These are phyloP conservation scores for Pangasius larnaudii DNA, from an alignment of 2,797 vertebrate species.

Conservation along the genomic window DNA sequence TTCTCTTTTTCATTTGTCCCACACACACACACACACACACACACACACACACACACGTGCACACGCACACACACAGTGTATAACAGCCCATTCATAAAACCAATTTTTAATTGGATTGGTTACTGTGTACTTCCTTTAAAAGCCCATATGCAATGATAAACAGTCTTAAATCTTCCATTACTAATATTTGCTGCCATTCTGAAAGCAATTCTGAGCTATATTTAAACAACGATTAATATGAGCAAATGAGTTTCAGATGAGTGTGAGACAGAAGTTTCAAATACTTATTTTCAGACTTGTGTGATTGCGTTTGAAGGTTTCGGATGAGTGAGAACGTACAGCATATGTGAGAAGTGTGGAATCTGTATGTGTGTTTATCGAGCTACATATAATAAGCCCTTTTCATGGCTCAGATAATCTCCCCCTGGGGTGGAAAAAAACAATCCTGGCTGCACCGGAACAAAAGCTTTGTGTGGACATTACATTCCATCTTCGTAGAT, in stretches of 20 bases:
- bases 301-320: background rate
- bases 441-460: constrained; percentile 4
- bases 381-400: background rate
- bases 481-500: background rate
- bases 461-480: background rate
- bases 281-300: background rate
- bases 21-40: background rate
- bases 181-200: constrained; percentile 1
- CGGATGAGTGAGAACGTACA: background rate
- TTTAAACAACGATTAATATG: background rate
- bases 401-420: constrained; percentile 19
- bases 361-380: constrained; percentile 15
- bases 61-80: background rate
- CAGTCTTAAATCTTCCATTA: background rate
- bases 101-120: background rate
- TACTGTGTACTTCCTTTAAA: background rate
- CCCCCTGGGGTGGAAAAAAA: background rate
- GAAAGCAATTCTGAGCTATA: background rate
- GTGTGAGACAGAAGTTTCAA: background rate
- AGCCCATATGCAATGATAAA: background rate
- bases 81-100: background rate
- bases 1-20: background rate
- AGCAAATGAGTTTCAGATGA: background rate
- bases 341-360: constrained; percentile 13
- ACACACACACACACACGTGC: background rate